phyloP scores from a whole-genome alignment of 2,113 vertebrate species.

The Elgaria multicarinata region DNA sequence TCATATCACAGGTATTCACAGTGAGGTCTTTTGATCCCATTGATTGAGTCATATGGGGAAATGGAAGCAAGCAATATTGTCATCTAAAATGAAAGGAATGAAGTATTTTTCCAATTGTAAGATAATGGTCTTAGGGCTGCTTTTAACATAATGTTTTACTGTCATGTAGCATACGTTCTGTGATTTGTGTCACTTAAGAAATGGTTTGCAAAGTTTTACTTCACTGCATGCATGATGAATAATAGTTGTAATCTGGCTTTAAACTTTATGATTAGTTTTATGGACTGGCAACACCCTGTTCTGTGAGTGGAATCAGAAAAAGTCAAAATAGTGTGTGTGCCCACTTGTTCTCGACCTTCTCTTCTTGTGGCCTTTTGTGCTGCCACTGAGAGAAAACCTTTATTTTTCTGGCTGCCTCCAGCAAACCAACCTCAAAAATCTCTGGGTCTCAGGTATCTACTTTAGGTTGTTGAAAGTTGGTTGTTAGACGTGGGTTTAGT shows the following conservation, averaged over 20 bases:
- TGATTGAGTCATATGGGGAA: conserved; percentile 4
- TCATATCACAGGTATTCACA: neutral
- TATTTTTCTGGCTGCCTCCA: too few species aligned
- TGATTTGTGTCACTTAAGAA: neutral
- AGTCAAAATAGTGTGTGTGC: too few species aligned
- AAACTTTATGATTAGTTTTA: neutral
- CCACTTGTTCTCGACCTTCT: too few species aligned
- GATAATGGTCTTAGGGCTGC: conserved; percentile 19
- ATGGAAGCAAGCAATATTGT: neutral
- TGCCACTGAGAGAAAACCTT: too few species aligned
- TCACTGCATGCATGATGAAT: neutral
- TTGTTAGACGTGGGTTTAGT: too few species aligned
- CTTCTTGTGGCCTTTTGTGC: too few species aligned
- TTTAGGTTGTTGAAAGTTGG: too few species aligned
- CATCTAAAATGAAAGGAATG: conserved; percentile 18
- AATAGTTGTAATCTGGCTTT: neutral
- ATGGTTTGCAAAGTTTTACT: neutral
- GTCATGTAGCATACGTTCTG: neutral
- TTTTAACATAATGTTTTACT: neutral
- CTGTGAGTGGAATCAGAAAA: too few species aligned
- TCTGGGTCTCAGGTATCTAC: too few species aligned
- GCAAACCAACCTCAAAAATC: too few species aligned
- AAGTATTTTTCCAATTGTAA: neutral
- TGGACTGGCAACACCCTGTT: too few species aligned
- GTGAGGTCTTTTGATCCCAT: conserved; percentile 25